These are phyloP conservation scores for Stenopsyche tienmushanensis DNA, from an alignment of 1,140 invertebrate species.

Conservation along the genomic window DNA sequence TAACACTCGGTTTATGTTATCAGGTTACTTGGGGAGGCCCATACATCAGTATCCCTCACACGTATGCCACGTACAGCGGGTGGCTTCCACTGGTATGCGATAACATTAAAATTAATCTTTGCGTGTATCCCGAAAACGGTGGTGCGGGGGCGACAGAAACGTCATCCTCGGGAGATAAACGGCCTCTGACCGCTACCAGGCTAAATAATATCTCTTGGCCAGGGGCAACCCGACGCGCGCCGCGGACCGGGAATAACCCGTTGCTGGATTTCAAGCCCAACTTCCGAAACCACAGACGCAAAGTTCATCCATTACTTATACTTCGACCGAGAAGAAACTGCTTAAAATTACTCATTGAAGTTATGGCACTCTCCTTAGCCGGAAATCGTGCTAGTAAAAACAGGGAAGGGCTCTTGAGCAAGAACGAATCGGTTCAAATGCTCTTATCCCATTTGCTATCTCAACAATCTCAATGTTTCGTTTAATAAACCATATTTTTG, in stretches of 20 bases:
- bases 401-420: too few relatives aligned
- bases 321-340: too few relatives aligned
- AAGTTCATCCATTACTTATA: too few relatives aligned
- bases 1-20: constrained; percentile 11
- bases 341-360: too few relatives aligned
- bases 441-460: too few relatives aligned
- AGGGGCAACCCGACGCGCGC: background rate
- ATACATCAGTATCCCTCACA: constrained; percentile 15
- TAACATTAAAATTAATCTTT: constrained; percentile 33
- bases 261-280: too few relatives aligned
- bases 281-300: background rate
- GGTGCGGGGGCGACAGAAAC: constrained; percentile 13
- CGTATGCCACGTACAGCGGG: background rate
- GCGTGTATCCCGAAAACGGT: constrained; percentile 7
- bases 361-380: too few relatives aligned
- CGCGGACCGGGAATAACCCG: too few relatives aligned
- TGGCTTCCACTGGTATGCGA: background rate
- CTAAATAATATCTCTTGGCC: constrained; percentile 29
- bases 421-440: too few relatives aligned
- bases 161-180: constrained; percentile 28
- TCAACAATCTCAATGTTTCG: too few relatives aligned
- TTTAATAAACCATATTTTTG: too few relatives aligned
- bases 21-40: background rate
- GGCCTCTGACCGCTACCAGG: constrained; percentile 16
- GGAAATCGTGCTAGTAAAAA: too few relatives aligned